Percentiles rank a stretch among this genome's conserved stretches.
phyloP scores from a whole-genome alignment of 2,888 invertebrate genomes.

The Xanthia togata region DNA sequence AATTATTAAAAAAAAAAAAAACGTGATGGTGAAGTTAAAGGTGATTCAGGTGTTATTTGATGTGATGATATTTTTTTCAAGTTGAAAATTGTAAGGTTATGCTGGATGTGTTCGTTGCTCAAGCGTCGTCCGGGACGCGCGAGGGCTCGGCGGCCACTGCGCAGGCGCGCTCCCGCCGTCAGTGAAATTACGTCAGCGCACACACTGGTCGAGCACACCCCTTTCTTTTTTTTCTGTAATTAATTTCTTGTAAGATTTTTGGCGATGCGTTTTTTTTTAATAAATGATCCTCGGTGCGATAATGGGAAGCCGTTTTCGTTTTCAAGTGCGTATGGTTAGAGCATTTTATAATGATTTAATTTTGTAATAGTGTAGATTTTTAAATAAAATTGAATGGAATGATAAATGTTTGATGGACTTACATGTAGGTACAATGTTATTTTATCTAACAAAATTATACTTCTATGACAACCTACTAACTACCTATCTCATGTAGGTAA shows the following conservation, averaged over 20 bases:
- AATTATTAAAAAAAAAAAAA: background rate
- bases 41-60: constrained; percentile 48
- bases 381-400: background rate
- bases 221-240: constrained; percentile 89
- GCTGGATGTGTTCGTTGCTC: constrained; percentile 61
- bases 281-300: constrained; percentile 60
- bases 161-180: constrained; percentile 78
- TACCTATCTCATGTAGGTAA: background rate
- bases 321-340: constrained; percentile 32
- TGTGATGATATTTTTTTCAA: constrained; percentile 63
- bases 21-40: constrained; percentile 8
- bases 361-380: constrained; percentile 21
- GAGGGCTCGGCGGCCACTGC: constrained; percentile 84
- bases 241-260: constrained; percentile 88
- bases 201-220: constrained; percentile 84
- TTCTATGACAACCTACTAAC: background rate
- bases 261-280: constrained; percentile 77
- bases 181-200: constrained; percentile 85
- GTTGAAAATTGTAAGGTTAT: constrained; percentile 47
- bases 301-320: constrained; percentile 54
- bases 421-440: background rate
- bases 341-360: constrained; percentile 51
- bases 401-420: background rate
- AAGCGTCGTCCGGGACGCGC: constrained; percentile 83
- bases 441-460: background rate